Evolutionary conservation across 1,140 invertebrate species (phyloP).

Genomic region (Drosophila orosa): DNA sequence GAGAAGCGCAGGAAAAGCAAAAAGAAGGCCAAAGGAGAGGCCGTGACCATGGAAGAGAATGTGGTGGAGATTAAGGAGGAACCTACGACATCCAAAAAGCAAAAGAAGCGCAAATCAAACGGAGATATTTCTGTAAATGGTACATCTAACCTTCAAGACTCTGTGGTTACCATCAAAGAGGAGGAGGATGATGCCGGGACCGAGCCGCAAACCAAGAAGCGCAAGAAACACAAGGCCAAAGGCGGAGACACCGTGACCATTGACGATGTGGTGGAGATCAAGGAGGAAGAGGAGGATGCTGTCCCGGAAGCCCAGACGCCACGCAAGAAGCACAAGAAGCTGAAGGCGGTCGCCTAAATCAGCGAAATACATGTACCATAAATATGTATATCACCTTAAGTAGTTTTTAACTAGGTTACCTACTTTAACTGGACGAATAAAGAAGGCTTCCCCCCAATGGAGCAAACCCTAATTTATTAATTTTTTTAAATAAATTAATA

Average conservation of each 20-base stretch:
- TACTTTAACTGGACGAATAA: not conserved
- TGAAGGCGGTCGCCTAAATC: not conserved
- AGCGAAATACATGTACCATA: not conserved
- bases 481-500: conserved; percentile 7
- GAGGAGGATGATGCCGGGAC: not conserved
- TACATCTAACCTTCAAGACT: not conserved
- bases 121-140: not conserved
- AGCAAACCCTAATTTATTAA: not conserved
- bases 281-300: not conserved
- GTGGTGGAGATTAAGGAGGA: not conserved
- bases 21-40: not conserved
- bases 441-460: not conserved
- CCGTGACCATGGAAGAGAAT: not conserved
- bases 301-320: not conserved
- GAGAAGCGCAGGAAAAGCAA: conserved; percentile 1
- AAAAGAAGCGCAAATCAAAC: conserved; percentile 9
- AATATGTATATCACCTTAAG: not conserved
- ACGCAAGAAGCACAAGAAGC: not conserved
- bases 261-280: not conserved
- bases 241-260: not conserved
- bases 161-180: not conserved
- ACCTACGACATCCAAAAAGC: not conserved
- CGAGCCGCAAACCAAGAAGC: too few species aligned
- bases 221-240: not conserved
- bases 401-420: not conserved